Evolutionary conservation across 2,888 invertebrate species (phyloP).

Genomic region (Catocala fraxini): DNA sequence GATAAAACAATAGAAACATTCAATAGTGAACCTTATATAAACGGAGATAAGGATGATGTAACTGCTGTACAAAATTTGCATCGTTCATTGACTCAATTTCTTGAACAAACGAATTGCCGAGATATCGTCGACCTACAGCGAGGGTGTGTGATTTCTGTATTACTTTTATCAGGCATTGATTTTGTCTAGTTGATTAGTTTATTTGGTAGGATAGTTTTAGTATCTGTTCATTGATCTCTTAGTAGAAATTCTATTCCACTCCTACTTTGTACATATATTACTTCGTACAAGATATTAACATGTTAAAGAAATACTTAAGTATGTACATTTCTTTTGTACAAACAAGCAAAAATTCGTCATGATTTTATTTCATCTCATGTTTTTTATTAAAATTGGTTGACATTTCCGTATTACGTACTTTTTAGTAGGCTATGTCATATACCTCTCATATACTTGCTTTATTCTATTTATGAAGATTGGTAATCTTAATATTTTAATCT

Average conservation of each 20-base stretch:
- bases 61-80: conserved; percentile 33
- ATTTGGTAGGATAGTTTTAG: conserved; percentile 7
- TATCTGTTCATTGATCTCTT: conserved; percentile 5
- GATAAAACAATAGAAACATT: neutral
- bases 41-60: neutral
- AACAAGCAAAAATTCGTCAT: no score
- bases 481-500: neutral
- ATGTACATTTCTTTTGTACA: no score
- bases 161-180: conserved; percentile 45
- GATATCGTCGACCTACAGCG: conserved; percentile 40
- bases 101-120: conserved; percentile 61
- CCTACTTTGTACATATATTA: no score
- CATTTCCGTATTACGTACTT: neutral
- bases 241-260: no score
- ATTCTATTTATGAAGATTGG: neutral
- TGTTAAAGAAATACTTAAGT: no score
- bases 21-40: conserved; percentile 15
- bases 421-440: neutral
- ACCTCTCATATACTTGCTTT: neutral
- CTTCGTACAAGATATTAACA: no score
- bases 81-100: conserved; percentile 65
- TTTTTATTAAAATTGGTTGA: no score
- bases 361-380: no score
- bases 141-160: conserved; percentile 54
- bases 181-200: conserved; percentile 40